Percentiles rank a stretch among this genome's conserved stretches.
Evolutionary conservation across 2,888 invertebrate genomes (phyloP).

Genomic region (Tricholauxania praeusta): DNA sequence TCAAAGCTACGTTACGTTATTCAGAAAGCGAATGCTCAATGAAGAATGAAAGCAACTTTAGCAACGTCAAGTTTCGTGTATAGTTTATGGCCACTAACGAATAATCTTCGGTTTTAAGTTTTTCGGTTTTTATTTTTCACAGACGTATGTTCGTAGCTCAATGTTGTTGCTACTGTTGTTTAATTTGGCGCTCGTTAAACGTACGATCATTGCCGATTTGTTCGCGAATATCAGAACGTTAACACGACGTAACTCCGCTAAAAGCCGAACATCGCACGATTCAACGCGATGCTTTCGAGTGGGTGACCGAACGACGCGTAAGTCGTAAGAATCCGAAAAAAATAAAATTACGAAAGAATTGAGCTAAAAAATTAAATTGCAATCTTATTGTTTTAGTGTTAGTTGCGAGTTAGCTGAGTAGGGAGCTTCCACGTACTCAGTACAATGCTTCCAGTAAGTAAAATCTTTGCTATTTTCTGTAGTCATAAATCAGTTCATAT

Average conservation of each 20-base stretch:
- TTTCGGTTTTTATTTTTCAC: not conserved
- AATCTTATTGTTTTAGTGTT: conserved; percentile 25
- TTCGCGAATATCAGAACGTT: conserved; percentile 20
- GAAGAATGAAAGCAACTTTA: conserved; percentile 55
- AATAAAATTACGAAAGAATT: conserved; percentile 1
- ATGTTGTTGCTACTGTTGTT: conserved; percentile 16
- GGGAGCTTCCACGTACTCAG: not conserved
- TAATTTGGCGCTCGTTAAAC: conserved; percentile 30
- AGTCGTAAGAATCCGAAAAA: conserved; percentile 10
- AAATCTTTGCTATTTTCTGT: not conserved
- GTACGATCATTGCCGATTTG: conserved; percentile 44
- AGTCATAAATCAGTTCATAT: not conserved
- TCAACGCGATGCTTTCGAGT: conserved; percentile 16
- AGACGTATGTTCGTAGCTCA: conserved; percentile 25
- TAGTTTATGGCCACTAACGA: no score
- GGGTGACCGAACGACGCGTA: conserved; percentile 10
- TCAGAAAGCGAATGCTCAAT: conserved; percentile 55
- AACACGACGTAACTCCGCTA: conserved; percentile 19
- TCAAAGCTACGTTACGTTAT: conserved; percentile 52
- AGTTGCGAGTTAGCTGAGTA: not conserved
- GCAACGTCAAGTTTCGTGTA: conserved; percentile 28
- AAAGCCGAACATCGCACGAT: conserved; percentile 21
- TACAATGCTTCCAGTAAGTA: not conserved
- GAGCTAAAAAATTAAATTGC: conserved; percentile 5
- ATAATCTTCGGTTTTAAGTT: not conserved